Evolutionary conservation across 2,888 invertebrate genomes (phyloP), one percentile per base, ranked within the genome.

Genomic region (Seira musarum): DNA sequence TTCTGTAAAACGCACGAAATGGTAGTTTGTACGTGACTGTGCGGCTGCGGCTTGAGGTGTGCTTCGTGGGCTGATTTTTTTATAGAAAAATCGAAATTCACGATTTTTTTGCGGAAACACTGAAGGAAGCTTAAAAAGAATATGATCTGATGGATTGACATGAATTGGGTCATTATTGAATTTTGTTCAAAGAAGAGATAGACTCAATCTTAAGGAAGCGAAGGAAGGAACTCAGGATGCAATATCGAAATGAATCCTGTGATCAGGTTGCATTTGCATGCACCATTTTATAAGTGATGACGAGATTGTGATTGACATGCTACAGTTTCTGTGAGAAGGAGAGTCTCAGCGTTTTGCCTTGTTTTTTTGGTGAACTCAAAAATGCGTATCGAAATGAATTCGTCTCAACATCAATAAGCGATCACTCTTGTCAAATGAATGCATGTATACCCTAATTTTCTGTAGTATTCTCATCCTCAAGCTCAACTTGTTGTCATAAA

Each of bases 131-230:
- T 53, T n/a, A 8, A 13, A n/a, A n/a, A n/a, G n/a, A n/a, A n/a
- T 53, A 53, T 30, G 30, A 30, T 53, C 13, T 53, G 13, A 53
- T n/a, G n/a, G n/a, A n/a, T n/a, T n/a, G n/a, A n/a, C n/a, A n/a
- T n/a, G n/a, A n/a, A 53, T 53, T 15, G 53, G 53, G 53, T 53
- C 53, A 53, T 53, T 53, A n/a, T 53, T 53, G 53, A 53, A 53
- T 53, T 53, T 17, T 30, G 13, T 13, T 53, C 15, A 15, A 53
- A 15, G 53, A 53, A 53, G 53, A n/a, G n/a, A 30, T 53, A 53
- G 53, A 53, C 3, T 3, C 17, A 17, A 3, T 53, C 6, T n/a
- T 53, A 13, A 5, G 30, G 30, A 8, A 30, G 8, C 30, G 2
- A 13, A 53, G 53, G 53, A 53, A 53, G 53, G 53, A 53, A 53